Base-by-base conservation (phyloP, 64 coral and sea anemone species). In the Pocillopora damicornis region DNA sequence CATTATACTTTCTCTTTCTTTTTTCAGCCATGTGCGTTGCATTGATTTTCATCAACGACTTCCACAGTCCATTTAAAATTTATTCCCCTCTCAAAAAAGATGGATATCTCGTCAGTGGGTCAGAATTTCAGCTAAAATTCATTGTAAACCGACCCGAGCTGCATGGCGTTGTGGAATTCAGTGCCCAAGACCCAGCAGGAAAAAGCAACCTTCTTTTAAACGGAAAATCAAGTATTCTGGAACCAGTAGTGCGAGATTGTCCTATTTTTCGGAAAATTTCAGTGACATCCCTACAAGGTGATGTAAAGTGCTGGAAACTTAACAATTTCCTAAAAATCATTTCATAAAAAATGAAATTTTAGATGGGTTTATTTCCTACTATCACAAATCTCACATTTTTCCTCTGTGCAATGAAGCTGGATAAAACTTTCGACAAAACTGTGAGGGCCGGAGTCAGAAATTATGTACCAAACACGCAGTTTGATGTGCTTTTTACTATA, bases 21-120 rank as follows among this genome's bases (percentile, higher is more conserved):
- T 25, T n/a, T 71, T 71, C 61, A 71, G 67, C 22, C 18, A 71
- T 77, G 75, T 77, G 75, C 17, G 75, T 77, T 11, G 75, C 75
- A 45, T 18, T 77, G 9, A 57, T 26, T 15, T 95, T 95, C 74
- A 17, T 91, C 75, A 95, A 95, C 56, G 14, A 62, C 9, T 16
- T 79, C 58, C 61, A 79, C 23, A 68, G 57, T 36, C 80, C 60
- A 1, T 95, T 91, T 37, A 67, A 58, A 88, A 86, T 95, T 1
- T 86, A 88, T 35, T 95, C 93, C 6, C 83, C 71, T 86, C 78
- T 95, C 1, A 95, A 91, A 37, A 86, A 86, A 0, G 78, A 90
- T 12, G 89, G 93, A 34, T 95, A 91, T 80, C 67, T 78, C 11
- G 93, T 89, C 76, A 81, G 56, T 58, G 88, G 78, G n/a, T 5